phyloP scores from a whole-genome alignment of 2,797 vertebrate genomes.

The Argyrosomus regius region DNA sequence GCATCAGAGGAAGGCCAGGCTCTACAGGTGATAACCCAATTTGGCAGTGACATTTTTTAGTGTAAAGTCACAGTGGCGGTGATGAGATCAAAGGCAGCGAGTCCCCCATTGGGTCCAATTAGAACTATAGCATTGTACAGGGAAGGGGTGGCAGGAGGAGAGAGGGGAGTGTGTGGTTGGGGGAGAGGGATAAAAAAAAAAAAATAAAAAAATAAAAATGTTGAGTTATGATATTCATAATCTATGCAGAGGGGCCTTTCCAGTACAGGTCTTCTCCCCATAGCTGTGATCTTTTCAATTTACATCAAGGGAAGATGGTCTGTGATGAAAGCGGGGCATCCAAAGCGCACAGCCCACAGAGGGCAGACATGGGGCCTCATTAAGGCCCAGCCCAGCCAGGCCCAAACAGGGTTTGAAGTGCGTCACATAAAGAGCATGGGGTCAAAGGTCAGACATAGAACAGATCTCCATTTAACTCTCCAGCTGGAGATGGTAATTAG shows the following conservation, averaged over 20 bases:
- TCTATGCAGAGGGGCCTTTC: conserved; percentile 95
- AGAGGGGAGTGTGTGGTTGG: conserved; percentile 62
- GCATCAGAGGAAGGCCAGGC: conserved; percentile 95
- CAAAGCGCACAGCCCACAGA: conserved; percentile 87
- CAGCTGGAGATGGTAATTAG: conserved; percentile 90
- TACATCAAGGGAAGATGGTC: conserved; percentile 92
- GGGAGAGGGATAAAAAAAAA: conserved; percentile 59
- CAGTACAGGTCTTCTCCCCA: conserved; percentile 93
- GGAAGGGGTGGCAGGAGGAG: conserved; percentile 64
- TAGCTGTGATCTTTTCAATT: conserved; percentile 98
- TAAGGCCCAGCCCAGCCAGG: conserved; percentile 85
- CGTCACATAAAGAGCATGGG: conserved; percentile 87
- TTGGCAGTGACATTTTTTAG: conserved; percentile 99
- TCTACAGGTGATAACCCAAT: conserved; percentile 99
- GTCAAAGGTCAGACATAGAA: conserved; percentile 88
- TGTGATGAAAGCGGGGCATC: conserved; percentile 91
- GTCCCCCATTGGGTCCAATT: conserved; percentile 99
- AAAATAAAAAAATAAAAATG: conserved; percentile 86
- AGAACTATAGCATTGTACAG: conserved; percentile 93
- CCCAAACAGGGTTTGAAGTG: conserved; percentile 88
- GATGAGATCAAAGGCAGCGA: conserved; percentile 98
- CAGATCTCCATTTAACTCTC: conserved; percentile 91
- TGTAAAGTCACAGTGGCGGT: conserved; percentile 98
- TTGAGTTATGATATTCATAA: conserved; percentile 94
- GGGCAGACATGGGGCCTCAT: conserved; percentile 90